phyloP scores from a whole-genome alignment of 2,888 invertebrate genomes.

The Rapana venosa region DNA sequence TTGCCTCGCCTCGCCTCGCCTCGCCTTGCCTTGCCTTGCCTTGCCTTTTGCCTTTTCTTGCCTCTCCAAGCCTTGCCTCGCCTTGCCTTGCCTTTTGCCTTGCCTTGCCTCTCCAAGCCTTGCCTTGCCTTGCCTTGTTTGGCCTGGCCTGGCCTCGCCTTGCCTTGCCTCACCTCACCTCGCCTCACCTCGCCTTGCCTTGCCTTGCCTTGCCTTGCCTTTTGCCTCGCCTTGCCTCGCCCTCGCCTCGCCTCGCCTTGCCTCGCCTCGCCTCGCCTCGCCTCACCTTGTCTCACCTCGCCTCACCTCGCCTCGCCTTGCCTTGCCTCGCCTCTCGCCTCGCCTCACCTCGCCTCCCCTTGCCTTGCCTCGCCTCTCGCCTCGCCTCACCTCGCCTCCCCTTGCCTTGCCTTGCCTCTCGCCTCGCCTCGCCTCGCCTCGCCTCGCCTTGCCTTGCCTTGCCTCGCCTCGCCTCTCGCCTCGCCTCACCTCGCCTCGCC shows the following conservation, averaged over 20 bases:
- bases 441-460: too few species aligned
- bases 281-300: neutral
- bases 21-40: constrained; percentile 33
- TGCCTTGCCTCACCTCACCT: constrained; percentile 8
- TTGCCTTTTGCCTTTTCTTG: constrained; percentile 18
- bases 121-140: constrained; percentile 2
- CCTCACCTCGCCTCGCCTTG: constrained; percentile 16
- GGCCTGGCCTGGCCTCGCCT: constrained; percentile 16
- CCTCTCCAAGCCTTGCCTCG: neutral
- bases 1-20: constrained; percentile 24
- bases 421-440: too few species aligned
- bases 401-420: too few species aligned
- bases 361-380: neutral
- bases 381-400: neutral
- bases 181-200: neutral
- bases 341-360: too few species aligned
- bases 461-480: too few species aligned
- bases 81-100: constrained; percentile 15
- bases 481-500: too few species aligned
- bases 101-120: constrained; percentile 1
- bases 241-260: constrained; percentile 18
- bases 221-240: neutral
- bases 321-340: constrained; percentile 14
- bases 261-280: constrained; percentile 28
- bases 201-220: constrained; percentile 11